Evolutionary conservation across 1,140 invertebrate genomes (phyloP), one percentile per base, ranked within the genome.

Genomic region (Solen grandis): DNA sequence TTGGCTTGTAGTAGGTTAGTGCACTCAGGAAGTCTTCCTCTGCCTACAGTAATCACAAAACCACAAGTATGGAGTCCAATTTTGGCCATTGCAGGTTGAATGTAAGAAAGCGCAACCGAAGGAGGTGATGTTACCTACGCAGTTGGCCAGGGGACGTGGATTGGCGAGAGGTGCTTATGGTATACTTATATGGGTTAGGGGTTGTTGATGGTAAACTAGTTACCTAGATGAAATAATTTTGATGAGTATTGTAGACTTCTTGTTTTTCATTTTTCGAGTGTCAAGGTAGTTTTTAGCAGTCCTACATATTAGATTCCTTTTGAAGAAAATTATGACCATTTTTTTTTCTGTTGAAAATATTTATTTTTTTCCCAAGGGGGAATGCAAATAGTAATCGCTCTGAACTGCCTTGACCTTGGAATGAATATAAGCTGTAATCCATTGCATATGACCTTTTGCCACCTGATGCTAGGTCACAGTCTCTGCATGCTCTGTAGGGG

Each of bases 101-200:
- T 99, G 98, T 94, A 99, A 99, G 95, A 99, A 99, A 94, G 98
- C 98, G 91, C 98, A 99, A 93, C 98, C 98, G 74, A 99, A 99
- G 94, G 98, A 99, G 94, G 98, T 99, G 88, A 99, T 99, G 98
- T 95, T 99, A 27, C 88, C 88, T 29, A 87, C 86, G 14, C 88
- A 85, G 60, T 76, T 86, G 27, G 82, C 84, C 46, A 75, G 88
- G 31, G 87, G 88, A 5, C 81, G 90, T 31, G 88, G 89, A n/a
- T 72, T 90, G 25, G 82, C 86, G 50, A 70, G 88, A 75, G 88
- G 88, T 77, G 86, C 13, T 13, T 62, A 25, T 65, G 19, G 68
- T 62, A 36, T 13, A 25, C 27, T 5, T 38, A 38, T 72, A 25
- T 22, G 73, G 25, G 5, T 22, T 27, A 29, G 62, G 73, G 73